phyloP scores from a whole-genome alignment of 2,113 vertebrate species.

The Malurus alboscapulatus region DNA sequence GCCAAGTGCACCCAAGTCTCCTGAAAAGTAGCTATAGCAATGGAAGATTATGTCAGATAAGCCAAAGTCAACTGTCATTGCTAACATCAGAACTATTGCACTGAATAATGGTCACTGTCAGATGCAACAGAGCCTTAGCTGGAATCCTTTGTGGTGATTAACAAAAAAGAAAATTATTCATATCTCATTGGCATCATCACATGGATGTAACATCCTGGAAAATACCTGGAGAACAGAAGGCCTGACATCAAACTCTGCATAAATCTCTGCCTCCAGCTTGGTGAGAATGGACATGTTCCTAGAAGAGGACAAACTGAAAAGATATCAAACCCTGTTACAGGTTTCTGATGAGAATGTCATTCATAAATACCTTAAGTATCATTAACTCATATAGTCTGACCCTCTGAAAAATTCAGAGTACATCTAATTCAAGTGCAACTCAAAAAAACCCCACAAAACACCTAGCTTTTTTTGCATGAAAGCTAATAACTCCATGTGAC shows the following conservation, averaged over 20 bases:
- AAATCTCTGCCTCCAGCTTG: neutral
- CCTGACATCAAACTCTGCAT: neutral
- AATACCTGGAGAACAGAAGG: neutral
- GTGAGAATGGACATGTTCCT: neutral
- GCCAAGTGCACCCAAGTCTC: neutral
- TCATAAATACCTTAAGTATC: neutral
- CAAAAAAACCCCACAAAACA: neutral
- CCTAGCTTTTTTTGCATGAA: neutral
- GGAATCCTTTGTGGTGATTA: neutral
- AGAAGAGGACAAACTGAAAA: neutral
- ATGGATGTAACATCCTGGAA: neutral
- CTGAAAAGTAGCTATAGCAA: neutral
- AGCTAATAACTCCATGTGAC: neutral
- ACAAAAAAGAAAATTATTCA: neutral
- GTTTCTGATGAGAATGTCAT: neutral
- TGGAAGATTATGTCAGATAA: constrained; percentile 11
- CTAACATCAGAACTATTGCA: neutral
- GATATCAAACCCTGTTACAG: neutral
- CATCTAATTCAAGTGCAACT: neutral
- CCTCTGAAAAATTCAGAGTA: neutral
- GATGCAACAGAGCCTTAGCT: neutral
- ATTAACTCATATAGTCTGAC: neutral
- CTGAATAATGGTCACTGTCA: neutral
- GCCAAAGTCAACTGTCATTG: neutral
- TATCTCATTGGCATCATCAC: neutral